Evolutionary conservation across 2,797 vertebrate species (phyloP), one percentile per base, ranked within the genome.

Genomic region (Sternarchorhynchus goeldii): DNA sequence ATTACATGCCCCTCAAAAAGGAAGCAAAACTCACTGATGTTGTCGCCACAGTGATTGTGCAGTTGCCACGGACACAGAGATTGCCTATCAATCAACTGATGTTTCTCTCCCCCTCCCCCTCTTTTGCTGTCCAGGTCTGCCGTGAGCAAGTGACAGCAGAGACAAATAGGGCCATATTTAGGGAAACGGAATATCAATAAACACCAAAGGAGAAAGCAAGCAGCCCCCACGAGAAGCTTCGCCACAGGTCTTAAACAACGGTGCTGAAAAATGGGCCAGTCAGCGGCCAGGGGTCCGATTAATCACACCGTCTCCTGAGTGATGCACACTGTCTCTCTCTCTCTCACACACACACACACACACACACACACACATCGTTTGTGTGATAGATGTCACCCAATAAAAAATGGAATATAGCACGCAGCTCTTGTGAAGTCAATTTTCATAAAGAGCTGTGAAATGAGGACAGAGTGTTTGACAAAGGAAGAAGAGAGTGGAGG

Each of bases 171-270:
- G 84, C 87, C 82, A 87, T 91, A 89, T 91, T 92, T 89, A 88
- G 85, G 88, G 88, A 90, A 90, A 87, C 89, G 86, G 87, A 90
- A 89, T 91, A 91, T 93, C 90, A 90, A 92, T 92, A 91, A 90
- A 91, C 85, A 88, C 87, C 53, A 68, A 55, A 82, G 84, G 83
- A 76, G 84, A 84, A 86, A 88, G 77, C 66, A 60, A 78, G 62
- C 25, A 69, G 53, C 76, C 45, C 79, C 69, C 78, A 17, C 70
- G 53, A 60, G 67, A 67, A 75, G 75, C 80, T 68, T 79, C 75
- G 80, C 90, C 86, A 91, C 90, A 90, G 89, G 89, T 91, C 85
- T 89, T 89, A 87, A 92, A 89, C 87, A 88, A 92, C 88, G 72
- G 73, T 65, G 59, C 79, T 92, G 92, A 92, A 88, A 91, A 91